phyloP scores from a whole-genome alignment of 2,113 vertebrate genomes.

The Herpetotheres cachinnans region DNA sequence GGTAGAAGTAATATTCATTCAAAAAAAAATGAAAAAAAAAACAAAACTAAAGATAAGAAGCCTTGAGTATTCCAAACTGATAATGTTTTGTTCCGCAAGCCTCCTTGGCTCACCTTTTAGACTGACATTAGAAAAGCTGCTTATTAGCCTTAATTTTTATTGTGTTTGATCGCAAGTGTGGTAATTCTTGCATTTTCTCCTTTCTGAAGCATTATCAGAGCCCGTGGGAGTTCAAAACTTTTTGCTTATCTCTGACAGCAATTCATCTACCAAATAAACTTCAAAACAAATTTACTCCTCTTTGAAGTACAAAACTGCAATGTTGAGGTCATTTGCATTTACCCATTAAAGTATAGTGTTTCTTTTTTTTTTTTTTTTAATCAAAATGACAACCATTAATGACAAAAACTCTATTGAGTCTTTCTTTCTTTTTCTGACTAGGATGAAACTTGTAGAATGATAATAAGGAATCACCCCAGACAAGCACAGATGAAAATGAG shows the following conservation, averaged over 20 bases:
- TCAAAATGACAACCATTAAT: slow-evolving; percentile 47
- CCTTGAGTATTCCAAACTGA: not conserved
- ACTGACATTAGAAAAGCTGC: not conserved
- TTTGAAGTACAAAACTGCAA: slow-evolving; percentile 50
- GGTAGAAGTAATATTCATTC: not conserved
- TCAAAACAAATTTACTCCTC: slow-evolving; percentile 43
- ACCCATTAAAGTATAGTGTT: slow-evolving; percentile 31
- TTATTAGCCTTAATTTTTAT: slow-evolving; percentile 41
- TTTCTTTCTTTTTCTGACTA: not conserved
- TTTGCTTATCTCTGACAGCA: slow-evolving; percentile 52
- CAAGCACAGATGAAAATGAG: slow-evolving; percentile 1
- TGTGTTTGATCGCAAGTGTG: not conserved
- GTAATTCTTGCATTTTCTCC: slow-evolving; percentile 17
- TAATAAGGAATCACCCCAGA: slow-evolving; percentile 9
- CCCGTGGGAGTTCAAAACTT: slow-evolving; percentile 31
- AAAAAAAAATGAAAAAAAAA: not conserved
- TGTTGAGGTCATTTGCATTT: slow-evolving; percentile 35
- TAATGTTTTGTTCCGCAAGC: not conserved
- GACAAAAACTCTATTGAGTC: not conserved
- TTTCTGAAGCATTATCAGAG: slow-evolving; percentile 20
- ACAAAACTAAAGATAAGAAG: not conserved
- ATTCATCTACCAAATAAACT: slow-evolving; percentile 53
- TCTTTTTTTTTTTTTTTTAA: not conserved
- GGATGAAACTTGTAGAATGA: not conserved
- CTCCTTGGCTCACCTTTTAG: not conserved